Percentiles rank a stretch among this genome's conserved stretches.
These are phyloP conservation scores for Apamea crenata DNA, from an alignment of 2,888 invertebrate species.

Conservation along the genomic window DNA sequence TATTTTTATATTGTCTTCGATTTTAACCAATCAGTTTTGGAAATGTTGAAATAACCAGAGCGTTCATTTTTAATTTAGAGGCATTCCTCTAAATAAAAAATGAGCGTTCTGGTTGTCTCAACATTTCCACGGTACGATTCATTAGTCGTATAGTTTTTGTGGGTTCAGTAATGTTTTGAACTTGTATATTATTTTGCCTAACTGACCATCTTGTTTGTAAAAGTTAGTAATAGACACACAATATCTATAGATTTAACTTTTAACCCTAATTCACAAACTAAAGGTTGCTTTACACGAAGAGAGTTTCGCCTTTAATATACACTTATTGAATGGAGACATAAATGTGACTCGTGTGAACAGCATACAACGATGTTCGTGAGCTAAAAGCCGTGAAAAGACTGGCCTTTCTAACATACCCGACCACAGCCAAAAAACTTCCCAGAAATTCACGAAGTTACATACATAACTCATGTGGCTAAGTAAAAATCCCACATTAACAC, in stretches of 20 bases:
- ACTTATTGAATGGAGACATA: neutral
- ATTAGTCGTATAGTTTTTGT: too few relatives aligned
- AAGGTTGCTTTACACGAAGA: too few relatives aligned
- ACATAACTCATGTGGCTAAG: slow-evolving; percentile 51
- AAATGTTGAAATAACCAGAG: too few relatives aligned
- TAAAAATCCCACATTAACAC: slow-evolving; percentile 58
- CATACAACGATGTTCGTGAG: neutral
- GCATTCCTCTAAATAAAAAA: too few relatives aligned
- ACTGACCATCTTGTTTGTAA: neutral
- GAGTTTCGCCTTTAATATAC: neutral
- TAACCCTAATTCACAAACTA: too few relatives aligned
- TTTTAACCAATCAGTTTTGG: too few relatives aligned
- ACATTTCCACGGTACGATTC: too few relatives aligned
- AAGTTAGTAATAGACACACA: neutral
- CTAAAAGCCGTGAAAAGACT: neutral
- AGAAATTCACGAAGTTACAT: slow-evolving; percentile 28
- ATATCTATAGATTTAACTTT: too few relatives aligned
- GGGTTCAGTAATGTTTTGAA: too few relatives aligned
- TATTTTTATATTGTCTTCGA: too few relatives aligned
- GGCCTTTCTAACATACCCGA: neutral
- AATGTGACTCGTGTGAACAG: neutral
- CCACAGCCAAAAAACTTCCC: neutral
- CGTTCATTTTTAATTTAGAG: too few relatives aligned
- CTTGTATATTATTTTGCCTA: neutral
- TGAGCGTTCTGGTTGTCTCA: too few relatives aligned